phyloP scores from a whole-genome alignment of 2,797 vertebrate species.

The Sorex maritimensis region DNA sequence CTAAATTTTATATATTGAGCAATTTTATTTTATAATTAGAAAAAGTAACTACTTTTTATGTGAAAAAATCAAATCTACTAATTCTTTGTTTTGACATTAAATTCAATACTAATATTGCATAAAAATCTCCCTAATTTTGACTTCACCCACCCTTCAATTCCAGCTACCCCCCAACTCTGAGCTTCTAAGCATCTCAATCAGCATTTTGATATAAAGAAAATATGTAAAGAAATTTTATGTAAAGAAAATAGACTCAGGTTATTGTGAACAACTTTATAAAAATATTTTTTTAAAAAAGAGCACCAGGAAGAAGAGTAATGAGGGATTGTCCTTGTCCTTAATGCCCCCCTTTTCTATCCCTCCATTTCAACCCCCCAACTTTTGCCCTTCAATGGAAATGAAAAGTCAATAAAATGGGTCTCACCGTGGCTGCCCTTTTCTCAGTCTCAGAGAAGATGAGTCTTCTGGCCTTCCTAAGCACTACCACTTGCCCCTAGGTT shows the following conservation, averaged over 20 bases:
- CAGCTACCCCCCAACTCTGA: neutral
- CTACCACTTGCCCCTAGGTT: neutral
- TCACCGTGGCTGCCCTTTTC: neutral
- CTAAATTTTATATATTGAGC: neutral
- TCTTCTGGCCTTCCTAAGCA: neutral
- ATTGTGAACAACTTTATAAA: too few species aligned
- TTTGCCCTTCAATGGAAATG: neutral
- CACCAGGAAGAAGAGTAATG: neutral
- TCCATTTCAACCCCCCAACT: neutral
- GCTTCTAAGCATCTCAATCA: neutral
- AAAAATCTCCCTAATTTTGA: neutral
- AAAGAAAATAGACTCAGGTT: neutral
- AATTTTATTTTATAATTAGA: constrained; percentile 56
- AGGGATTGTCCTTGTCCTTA: neutral
- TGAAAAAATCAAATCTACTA: neutral
- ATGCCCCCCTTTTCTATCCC: neutral
- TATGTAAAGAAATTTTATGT: too few species aligned
- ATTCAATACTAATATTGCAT: neutral
- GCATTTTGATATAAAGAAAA: neutral
- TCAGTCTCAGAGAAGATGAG: neutral
- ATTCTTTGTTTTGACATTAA: neutral
- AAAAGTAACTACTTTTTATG: neutral
- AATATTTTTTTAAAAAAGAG: too few species aligned
- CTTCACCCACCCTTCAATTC: neutral
- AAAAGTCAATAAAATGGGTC: neutral